Conservation (phyloP, 2,113 vertebrate genomes). For the Mesocricetus auratus region DNA sequence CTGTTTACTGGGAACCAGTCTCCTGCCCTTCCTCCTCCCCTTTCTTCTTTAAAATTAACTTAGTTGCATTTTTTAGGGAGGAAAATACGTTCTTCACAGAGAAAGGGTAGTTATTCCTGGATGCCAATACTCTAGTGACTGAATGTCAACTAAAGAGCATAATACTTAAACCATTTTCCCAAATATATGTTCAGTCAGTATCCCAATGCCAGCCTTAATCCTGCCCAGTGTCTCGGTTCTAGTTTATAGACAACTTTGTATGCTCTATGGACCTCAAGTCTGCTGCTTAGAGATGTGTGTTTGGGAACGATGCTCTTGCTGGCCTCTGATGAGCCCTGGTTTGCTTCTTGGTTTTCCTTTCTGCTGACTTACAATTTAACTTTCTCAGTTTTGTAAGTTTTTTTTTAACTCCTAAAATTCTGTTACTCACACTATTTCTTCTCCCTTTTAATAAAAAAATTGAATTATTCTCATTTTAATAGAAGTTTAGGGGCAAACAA, state of each 20-base stretch:
- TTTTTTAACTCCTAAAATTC: constrained; percentile 2
- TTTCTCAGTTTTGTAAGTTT: background rate
- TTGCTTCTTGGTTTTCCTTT: background rate
- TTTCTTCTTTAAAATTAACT: background rate
- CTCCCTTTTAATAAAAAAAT: background rate
- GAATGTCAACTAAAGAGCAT: background rate
- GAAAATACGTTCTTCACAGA: background rate
- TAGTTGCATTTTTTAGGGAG: background rate
- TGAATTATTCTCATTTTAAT: constrained; percentile 35
- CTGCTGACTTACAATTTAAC: background rate
- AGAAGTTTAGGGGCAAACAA: background rate
- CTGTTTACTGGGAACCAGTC: background rate
- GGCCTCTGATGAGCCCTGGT: background rate
- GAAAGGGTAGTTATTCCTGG: background rate
- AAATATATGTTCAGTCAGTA: background rate
- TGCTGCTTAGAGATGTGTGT: background rate
- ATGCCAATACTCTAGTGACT: background rate
- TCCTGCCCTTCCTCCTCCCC: background rate
- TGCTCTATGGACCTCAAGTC: background rate
- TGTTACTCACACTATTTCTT: constrained; percentile 5
- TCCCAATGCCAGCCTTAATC: background rate
- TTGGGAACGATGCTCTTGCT: background rate
- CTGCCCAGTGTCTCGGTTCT: background rate
- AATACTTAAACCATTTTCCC: background rate
- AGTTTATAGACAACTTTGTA: background rate